Evolutionary conservation across 1,140 invertebrate species (phyloP).

Genomic region (Hyphantria cunea): DNA sequence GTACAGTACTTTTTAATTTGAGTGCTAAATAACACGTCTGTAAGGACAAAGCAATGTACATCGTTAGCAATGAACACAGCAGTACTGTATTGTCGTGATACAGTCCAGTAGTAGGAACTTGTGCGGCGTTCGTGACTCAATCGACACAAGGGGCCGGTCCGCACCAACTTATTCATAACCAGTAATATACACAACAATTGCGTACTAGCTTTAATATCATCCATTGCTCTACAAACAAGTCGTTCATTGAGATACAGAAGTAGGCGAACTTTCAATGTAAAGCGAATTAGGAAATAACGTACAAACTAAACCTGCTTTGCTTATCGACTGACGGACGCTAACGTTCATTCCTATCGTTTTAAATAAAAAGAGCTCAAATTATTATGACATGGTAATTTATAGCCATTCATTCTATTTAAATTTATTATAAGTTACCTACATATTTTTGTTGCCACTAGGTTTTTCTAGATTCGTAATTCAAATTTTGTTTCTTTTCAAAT

Average conservation of each 20-base stretch:
- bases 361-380: constrained; percentile 15
- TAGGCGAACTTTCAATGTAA: constrained; percentile 4
- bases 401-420: not conserved
- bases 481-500: not conserved
- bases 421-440: not conserved
- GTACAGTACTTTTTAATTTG: constrained; percentile 32
- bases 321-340: constrained; percentile 21
- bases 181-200: constrained; percentile 13
- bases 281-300: constrained; percentile 15
- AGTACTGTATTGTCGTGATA: constrained; percentile 48
- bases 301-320: constrained; percentile 2
- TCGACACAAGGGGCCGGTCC: constrained; percentile 59
- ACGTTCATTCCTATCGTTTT: constrained; percentile 14
- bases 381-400: not conserved
- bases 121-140: constrained; percentile 67
- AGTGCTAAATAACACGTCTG: not conserved
- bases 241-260: constrained; percentile 13
- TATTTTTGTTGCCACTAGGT: no score
- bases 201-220: constrained; percentile 9
- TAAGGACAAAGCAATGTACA: constrained; percentile 43
- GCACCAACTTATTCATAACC: constrained; percentile 38
- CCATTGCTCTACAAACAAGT: constrained; percentile 20
- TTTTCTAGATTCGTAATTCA: not conserved
- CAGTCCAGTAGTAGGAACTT: constrained; percentile 48
- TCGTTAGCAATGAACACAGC: constrained; percentile 34